Percentiles rank a stretch among this genome's conserved stretches.
Evolutionary conservation across 2,797 vertebrate genomes (phyloP).

Genomic region (Australoheros facetus): DNA sequence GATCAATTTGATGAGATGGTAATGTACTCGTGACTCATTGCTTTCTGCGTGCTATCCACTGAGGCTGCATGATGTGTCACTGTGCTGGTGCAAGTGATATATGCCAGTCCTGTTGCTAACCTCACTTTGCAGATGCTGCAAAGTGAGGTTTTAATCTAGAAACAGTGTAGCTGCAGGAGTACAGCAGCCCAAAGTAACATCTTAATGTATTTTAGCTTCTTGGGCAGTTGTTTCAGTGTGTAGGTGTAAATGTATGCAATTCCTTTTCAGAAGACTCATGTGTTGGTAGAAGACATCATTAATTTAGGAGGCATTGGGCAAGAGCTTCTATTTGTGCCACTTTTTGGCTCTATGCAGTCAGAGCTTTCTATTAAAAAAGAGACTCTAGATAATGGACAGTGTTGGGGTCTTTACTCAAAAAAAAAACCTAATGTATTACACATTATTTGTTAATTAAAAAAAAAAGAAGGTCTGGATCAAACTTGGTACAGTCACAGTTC

Average conservation of each 20-base stretch:
- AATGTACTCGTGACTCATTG: constrained; percentile 48
- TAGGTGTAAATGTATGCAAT: constrained; percentile 28
- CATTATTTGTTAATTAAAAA: neutral
- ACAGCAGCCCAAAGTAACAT: constrained; percentile 35
- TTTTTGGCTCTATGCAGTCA: constrained; percentile 37
- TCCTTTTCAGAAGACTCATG: constrained; percentile 32
- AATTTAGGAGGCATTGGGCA: constrained; percentile 56
- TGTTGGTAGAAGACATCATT: constrained; percentile 51
- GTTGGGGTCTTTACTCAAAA: neutral
- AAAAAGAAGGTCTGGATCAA: too few relatives aligned
- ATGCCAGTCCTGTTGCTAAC: constrained; percentile 33
- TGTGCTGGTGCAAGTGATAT: constrained; percentile 38
- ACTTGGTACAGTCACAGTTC: too few relatives aligned
- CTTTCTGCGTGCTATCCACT: constrained; percentile 22
- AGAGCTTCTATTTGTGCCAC: constrained; percentile 61
- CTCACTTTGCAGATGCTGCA: constrained; percentile 44
- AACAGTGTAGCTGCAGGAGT: constrained; percentile 15
- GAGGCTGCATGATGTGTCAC: constrained; percentile 32
- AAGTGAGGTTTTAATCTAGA: constrained; percentile 34
- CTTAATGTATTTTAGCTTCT: constrained; percentile 39
- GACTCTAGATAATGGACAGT: neutral
- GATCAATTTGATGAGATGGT: neutral
- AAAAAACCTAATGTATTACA: neutral
- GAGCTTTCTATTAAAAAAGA: constrained; percentile 28
- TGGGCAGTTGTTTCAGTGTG: constrained; percentile 33